Base-by-base conservation (phyloP, 2,113 vertebrate species). In the Ciconia maguari region DNA sequence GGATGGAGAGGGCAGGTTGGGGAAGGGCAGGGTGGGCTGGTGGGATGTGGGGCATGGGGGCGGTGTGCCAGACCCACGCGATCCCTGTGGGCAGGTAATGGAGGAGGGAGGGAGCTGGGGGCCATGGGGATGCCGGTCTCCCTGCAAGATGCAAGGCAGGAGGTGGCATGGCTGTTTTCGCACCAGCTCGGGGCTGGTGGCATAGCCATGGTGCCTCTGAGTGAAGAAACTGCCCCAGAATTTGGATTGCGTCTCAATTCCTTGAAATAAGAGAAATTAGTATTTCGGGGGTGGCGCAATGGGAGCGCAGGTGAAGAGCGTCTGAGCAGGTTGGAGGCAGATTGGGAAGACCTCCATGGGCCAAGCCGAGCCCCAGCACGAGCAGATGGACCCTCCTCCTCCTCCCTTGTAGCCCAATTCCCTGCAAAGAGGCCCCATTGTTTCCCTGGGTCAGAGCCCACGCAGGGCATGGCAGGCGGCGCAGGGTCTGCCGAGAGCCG, bases 61-160 rank as follows among this genome's bases (percentile, higher is more conserved):
- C 3, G 6, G 11, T 2, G 6, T 32, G 25, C 42, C 0, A 7
- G 49, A 44, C 57, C 78, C 29, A 51, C 3, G 0, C 1, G 2
- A 30, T 21, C 24, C 49, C 49, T 0, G 1, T 15, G 32, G 57
- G 42, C 13, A 38, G 42, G 30, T 4, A 13, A 61, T 30, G 30
- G 42, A 54, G 30, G 21, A 32, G 44, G 25, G 12, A 46, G 10
- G n/a, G 26, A 49, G n/a, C 30, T 17, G 13, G 49, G 22, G 26
- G 21, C 15, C 49, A 1, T 0, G 29, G 27, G 22, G 25, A 22
- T 9, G 18, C n/a, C 2, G 2, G 9, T 7, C 3, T 61, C 42
- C 41, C 34, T 44, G 27, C 8, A 11, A 51, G 10, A 16, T 25
- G 9, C 0, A 4, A 83, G 10, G 10, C 34, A 42, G 42, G 36